Percentiles rank a stretch among this genome's conserved stretches.
Conservation (phyloP, 2,888 invertebrate genomes). For the Baronia brevicornis region DNA sequence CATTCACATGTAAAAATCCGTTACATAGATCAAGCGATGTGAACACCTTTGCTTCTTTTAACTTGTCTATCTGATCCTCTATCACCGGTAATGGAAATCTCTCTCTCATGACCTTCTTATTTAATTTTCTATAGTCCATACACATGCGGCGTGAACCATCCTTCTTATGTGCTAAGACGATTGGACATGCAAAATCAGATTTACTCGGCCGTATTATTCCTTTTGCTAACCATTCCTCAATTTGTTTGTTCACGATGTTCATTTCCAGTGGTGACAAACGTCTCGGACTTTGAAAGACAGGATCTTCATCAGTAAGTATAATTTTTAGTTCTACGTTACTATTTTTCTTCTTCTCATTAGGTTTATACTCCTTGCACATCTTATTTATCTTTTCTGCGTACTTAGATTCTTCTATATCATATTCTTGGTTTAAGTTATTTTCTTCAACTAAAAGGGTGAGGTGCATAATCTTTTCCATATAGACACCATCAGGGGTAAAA, state of each 20-base stretch:
- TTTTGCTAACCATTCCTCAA: constrained; percentile 16
- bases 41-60: constrained; percentile 23
- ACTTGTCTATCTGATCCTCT: constrained; percentile 42
- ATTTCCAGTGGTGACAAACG: constrained; percentile 13
- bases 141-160: constrained; percentile 18
- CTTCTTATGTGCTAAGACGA: constrained; percentile 20
- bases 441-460: constrained; percentile 14
- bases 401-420: constrained; percentile 5
- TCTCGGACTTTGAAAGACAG: constrained; percentile 12
- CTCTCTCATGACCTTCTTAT: constrained; percentile 31
- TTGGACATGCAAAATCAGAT: constrained; percentile 21
- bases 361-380: constrained; percentile 14
- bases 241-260: constrained; percentile 12
- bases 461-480: constrained; percentile 11
- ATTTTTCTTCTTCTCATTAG: constrained; percentile 7
- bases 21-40: constrained; percentile 29
- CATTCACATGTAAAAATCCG: constrained; percentile 35
- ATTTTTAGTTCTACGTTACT: constrained; percentile 15
- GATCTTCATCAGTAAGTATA: constrained; percentile 12
- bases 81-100: constrained; percentile 36
- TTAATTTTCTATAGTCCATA: too few species aligned
- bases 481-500: constrained; percentile 13
- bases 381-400: constrained; percentile 7
- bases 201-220: constrained; percentile 16
- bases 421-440: constrained; percentile 4